Evolutionary conservation across 2,888 invertebrate genomes (phyloP), one percentile per base, ranked within the genome.

Genomic region (Cosmia pyralina): DNA sequence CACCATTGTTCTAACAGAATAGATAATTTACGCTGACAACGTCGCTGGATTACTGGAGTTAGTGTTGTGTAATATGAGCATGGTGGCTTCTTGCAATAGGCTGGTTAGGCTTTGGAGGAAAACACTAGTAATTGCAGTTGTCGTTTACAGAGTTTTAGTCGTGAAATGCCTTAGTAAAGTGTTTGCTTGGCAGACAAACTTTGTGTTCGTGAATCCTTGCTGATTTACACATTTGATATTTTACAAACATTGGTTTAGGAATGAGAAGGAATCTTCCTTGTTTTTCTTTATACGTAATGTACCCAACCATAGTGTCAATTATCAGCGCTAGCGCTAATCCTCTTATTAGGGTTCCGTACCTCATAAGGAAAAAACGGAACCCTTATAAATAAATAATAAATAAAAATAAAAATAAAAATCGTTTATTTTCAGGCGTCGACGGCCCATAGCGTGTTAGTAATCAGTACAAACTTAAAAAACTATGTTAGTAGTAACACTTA

Each of bases 1-100:
- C 71, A 83, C 88, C 90, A 91, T 91, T 91, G 92, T 91, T 89
- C 86, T 85, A 88, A 90, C 89, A 88, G 90, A 92, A 92, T 91
- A 90, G 90, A 91, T 92, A 91, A 91, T 92, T 89, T 88, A 90
- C 87, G 85, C 52, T 83, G 90, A 88, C 90, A 86, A 79, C 86
- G 79, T 73, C 77, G 67, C 73, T 82, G 89, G 89, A 88, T 91
- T 91, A 91, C 85, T 74, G 72, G 53, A 57, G 78, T 75, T 75
- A 63, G 52, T 66, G 86, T 86, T 86, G 78, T 83, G 85, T 82
- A 87, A 87, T 73, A 63, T 63, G 83, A 85, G 69, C 79, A 68
- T 17, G 59, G 62, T 72, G 69, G 85, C 72, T 69, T 64, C 75
- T 72, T 75, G 68, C 72, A 44, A 58, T 59, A 76, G 69, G 69